Conservation (phyloP, 2,888 invertebrate genomes). For the Campoletis raptor region DNA sequence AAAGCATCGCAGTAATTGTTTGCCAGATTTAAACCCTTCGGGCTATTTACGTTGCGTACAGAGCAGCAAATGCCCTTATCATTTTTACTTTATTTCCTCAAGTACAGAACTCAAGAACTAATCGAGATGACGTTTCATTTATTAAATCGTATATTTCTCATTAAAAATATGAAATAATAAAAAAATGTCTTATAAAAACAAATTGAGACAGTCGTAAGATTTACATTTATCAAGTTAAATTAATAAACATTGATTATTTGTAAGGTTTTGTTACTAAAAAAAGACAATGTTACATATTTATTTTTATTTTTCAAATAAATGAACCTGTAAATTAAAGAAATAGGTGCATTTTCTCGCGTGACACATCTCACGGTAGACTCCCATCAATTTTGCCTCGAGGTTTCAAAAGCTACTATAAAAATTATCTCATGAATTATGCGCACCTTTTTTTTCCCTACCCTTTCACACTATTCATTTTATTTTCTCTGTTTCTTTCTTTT, state of each 20-base stretch:
- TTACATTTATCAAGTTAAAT: background rate
- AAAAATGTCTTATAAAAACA: background rate
- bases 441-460: conserved; percentile 6
- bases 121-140: background rate
- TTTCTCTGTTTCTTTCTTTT: background rate
- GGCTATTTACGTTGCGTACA: conserved; percentile 24
- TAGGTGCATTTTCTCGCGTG: conserved; percentile 61
- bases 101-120: background rate
- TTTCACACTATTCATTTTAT: background rate
- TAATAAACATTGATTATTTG: background rate
- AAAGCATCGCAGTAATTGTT: conserved; percentile 32
- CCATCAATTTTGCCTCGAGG: conserved; percentile 42
- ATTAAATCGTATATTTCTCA: background rate
- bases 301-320: background rate
- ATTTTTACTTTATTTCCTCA: conserved; percentile 8
- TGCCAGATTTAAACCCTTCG: conserved; percentile 16
- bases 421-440: conserved; percentile 69
- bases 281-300: background rate
- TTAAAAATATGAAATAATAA: background rate
- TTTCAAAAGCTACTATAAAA: conserved; percentile 64
- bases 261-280: too few species aligned
- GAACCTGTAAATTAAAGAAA: background rate
- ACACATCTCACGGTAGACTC: conserved; percentile 51
- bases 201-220: background rate
- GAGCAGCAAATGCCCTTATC: conserved; percentile 7